Percentiles rank a stretch among this genome's conserved stretches.
Conservation (phyloP, 2,113 vertebrate species). For the Eubucco bourcierii region DNA sequence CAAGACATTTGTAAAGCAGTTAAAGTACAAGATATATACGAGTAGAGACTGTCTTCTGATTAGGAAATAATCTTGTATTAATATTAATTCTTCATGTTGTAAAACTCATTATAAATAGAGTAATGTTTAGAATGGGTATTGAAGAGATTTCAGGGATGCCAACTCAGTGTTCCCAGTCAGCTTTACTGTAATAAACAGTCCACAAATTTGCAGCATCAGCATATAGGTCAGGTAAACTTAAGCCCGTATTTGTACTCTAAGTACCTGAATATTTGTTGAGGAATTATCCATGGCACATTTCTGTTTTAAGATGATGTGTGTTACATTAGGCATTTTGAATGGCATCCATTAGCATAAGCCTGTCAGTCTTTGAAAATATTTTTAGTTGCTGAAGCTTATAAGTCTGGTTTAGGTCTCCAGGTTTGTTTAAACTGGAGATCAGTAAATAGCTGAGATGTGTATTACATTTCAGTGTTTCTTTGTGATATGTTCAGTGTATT, state of each 20-base stretch:
- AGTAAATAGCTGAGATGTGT: not conserved
- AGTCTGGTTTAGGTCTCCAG: constrained; percentile 28
- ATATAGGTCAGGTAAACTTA: not conserved
- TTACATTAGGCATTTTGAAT: not conserved
- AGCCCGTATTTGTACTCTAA: not conserved
- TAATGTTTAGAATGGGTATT: constrained; percentile 6
- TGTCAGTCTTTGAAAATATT: not conserved
- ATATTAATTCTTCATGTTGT: constrained; percentile 30
- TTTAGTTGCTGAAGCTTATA: not conserved
- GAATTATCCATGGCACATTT: not conserved
- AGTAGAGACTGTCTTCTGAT: constrained; percentile 25
- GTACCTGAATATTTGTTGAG: not conserved
- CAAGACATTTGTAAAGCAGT: not conserved
- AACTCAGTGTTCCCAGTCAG: constrained; percentile 25
- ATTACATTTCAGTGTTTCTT: constrained; percentile 23
- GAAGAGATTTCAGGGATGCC: not conserved
- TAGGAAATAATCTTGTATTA: constrained; percentile 38
- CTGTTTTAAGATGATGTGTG: not conserved
- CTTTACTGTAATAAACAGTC: constrained; percentile 41
- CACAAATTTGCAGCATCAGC: not conserved
- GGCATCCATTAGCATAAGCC: not conserved
- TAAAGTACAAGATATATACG: constrained; percentile 18
- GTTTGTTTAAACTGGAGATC: constrained; percentile 45
- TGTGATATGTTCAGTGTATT: not conserved
- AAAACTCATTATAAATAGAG: constrained; percentile 35